Evolutionary conservation across 1,140 invertebrate species (phyloP), one percentile per base, ranked within the genome.

Genomic region (Geopemphigus sp.): DNA sequence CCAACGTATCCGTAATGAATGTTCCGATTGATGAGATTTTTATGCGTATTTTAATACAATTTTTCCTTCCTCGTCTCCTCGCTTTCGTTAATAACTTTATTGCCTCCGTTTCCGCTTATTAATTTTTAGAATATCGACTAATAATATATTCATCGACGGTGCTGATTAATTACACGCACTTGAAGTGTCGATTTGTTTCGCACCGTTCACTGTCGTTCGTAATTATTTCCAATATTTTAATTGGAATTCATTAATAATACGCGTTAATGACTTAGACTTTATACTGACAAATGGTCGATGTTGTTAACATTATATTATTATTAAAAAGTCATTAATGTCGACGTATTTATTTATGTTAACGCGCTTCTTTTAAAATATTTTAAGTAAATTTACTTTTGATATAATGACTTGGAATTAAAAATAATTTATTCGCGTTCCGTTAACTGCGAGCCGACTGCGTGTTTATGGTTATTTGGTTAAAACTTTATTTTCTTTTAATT

Each of bases 101-200:
- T 47, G 22, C 45, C 14, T 68, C 12, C 5, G 47, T 47, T 68
- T 47, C 17, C 47, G 47, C 22, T 68, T 47, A 47, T 68, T 68
- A 68, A 22, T 68, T 47, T 68, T 68, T 47, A 68, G 15, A 24
- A 12, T 17, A 68, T 47, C 22, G 47, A 68, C 22, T 47, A 45
- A 39, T 39, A 39, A 66, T 66, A 66, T 12, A 66, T 66, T 66
- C n/a, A 47, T 47, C 14, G 11, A 24, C 29, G 54, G 57, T 22
- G 72, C 59, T 74, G 72, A 74, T 74, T 74, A 74, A 74, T 74
- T 74, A 59, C 12, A 39, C 47, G 47, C 56, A 29, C 29, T 19
- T 19, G 11, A n/a, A 72, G 26, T 74, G 63, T 47, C 64, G 39
- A 68, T 68, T 68, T n/a, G 64, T 68, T 24, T 68, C n/a, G 3